A percentile compares a stretch with the other conserved stretches of the same genome.
These are phyloP conservation scores for Micromys minutus DNA, from an alignment of 2,113 vertebrate genomes.

Conservation along the genomic window DNA sequence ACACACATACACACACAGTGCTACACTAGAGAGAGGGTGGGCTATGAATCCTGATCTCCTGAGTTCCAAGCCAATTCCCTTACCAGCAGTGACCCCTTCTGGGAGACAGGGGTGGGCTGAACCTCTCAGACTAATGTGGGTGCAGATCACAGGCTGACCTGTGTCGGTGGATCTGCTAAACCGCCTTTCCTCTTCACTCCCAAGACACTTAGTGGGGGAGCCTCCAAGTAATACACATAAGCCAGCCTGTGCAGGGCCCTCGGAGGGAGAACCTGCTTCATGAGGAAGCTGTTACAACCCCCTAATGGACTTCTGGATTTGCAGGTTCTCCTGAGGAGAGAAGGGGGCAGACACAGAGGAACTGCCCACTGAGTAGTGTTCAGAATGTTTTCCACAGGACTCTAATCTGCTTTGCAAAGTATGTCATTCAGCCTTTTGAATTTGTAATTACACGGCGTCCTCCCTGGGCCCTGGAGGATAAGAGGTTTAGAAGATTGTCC, in stretches of 20 bases:
- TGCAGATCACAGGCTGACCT: neutral
- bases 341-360: neutral
- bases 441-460: neutral
- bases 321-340: neutral
- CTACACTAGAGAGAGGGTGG: too few relatives aligned
- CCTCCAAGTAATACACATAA: rapidly evolving
- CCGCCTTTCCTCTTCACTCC: neutral
- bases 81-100: neutral
- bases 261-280: neutral
- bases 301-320: neutral
- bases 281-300: neutral
- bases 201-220: rapidly evolving
- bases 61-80: too few relatives aligned
- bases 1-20: neutral
- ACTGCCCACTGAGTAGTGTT: neutral
- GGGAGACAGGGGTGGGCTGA: neutral
- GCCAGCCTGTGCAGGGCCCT: neutral
- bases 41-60: too few relatives aligned
- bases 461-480: neutral
- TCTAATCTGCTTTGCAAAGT: neutral
- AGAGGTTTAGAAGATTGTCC: neutral
- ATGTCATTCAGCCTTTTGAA: neutral
- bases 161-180: neutral
- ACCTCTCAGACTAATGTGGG: neutral
- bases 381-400: neutral